phyloP scores from a whole-genome alignment of 1,140 invertebrate species.

The Heliothis virescens region DNA sequence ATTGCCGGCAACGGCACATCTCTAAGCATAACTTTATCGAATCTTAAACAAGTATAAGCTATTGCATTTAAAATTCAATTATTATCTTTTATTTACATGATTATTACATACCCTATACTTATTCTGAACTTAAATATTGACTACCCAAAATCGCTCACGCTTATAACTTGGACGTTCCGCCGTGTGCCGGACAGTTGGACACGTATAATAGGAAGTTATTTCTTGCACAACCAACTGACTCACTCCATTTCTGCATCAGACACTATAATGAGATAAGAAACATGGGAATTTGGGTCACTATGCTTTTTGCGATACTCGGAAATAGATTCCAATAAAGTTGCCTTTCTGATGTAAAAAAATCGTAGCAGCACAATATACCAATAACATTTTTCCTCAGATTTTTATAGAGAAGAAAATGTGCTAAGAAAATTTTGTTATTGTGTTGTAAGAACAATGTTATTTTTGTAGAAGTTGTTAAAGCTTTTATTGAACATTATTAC shows the following conservation, averaged over 20 bases:
- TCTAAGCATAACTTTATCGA: too few relatives aligned
- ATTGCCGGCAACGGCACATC: too few relatives aligned
- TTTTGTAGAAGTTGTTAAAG: too few relatives aligned
- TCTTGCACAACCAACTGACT: conserved; percentile 56
- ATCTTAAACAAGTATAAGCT: too few relatives aligned
- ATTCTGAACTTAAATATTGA: too few relatives aligned
- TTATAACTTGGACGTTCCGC: conserved; percentile 19
- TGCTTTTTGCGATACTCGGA: conserved; percentile 28
- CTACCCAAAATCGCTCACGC: conserved; percentile 1
- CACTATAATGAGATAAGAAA: conserved; percentile 58
- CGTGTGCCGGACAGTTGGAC: conserved; percentile 59
- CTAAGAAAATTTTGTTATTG: too few relatives aligned
- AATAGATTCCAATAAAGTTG: conserved; percentile 33
- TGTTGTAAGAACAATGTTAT: too few relatives aligned
- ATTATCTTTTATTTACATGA: too few relatives aligned
- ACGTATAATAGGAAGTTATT: conserved; percentile 63
- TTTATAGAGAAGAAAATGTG: too few relatives aligned
- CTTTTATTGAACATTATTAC: too few relatives aligned
- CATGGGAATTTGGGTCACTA: conserved; percentile 50
- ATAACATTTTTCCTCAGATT: background rate
- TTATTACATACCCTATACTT: too few relatives aligned
- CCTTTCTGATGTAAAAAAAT: too few relatives aligned
- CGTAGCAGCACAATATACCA: background rate
- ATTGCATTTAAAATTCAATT: background rate
- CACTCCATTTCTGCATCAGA: conserved; percentile 53